phyloP scores from a whole-genome alignment of 2,888 invertebrate species.

The Drosophila melanosoma region DNA sequence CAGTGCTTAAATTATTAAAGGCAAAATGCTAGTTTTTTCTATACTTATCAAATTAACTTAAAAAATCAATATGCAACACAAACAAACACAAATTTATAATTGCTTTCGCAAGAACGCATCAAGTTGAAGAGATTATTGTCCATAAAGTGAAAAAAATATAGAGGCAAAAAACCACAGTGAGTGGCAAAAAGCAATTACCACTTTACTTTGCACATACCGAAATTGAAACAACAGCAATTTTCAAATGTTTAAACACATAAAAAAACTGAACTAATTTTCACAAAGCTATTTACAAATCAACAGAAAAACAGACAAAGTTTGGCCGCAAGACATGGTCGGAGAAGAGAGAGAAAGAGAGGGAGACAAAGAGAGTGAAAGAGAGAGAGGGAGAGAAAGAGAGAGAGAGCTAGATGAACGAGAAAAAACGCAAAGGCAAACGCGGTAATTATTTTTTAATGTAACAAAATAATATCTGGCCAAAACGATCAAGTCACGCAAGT shows the following conservation, averaged over 20 bases:
- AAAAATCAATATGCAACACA: not conserved
- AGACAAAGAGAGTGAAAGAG: not conserved
- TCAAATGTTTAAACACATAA: slow-evolving; percentile 49
- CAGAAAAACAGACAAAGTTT: slow-evolving; percentile 36
- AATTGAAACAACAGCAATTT: slow-evolving; percentile 41
- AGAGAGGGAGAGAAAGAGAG: not conserved
- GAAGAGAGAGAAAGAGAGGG: not conserved
- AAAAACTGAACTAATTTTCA: slow-evolving; percentile 72
- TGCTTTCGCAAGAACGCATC: not conserved
- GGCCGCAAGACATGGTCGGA: slow-evolving; percentile 30
- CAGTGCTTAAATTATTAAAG: not conserved
- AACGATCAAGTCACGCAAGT: slow-evolving; percentile 83
- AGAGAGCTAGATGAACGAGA: slow-evolving; percentile 12
- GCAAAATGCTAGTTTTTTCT: too few relatives aligned
- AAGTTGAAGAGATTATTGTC: not conserved
- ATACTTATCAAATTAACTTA: not conserved
- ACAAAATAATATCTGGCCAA: slow-evolving; percentile 83
- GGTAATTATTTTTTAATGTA: slow-evolving; percentile 82
- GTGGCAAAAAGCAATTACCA: slow-evolving; percentile 27
- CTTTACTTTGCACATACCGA: slow-evolving; percentile 25
- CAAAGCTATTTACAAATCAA: slow-evolving; percentile 63
- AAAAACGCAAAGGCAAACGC: slow-evolving; percentile 73
- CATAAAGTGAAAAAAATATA: not conserved
- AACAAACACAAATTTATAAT: not conserved
- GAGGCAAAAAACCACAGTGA: not conserved